These are phyloP conservation scores for Pipa parva DNA, from an alignment of 2,113 vertebrate genomes.

Conservation along the genomic window DNA sequence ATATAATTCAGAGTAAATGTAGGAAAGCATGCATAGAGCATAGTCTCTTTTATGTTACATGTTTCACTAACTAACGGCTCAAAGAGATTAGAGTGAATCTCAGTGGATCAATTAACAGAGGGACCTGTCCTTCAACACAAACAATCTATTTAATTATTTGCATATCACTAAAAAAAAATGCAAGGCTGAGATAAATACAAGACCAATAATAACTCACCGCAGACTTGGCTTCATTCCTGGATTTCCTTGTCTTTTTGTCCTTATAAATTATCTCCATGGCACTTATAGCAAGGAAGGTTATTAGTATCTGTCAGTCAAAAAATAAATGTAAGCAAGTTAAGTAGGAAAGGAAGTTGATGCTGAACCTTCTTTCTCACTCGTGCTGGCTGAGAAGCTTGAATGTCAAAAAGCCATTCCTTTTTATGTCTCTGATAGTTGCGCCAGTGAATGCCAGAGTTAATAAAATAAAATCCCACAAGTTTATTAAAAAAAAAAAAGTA, in stretches of 20 bases:
- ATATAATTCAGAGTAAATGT: constrained; percentile 60
- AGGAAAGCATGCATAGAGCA: constrained; percentile 61
- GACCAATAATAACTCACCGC: constrained; percentile 85
- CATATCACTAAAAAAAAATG: constrained; percentile 84
- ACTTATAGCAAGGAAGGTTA: constrained; percentile 79
- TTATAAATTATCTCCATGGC: constrained; percentile 82
- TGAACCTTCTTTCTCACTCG: constrained; percentile 69
- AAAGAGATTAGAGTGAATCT: constrained; percentile 81
- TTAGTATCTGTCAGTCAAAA: constrained; percentile 91
- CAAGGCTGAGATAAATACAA: constrained; percentile 79
- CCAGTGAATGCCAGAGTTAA: constrained; percentile 20
- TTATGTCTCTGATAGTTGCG: constrained; percentile 53
- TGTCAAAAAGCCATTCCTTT: constrained; percentile 68
- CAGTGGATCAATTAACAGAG: constrained; percentile 89
- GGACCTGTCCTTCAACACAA: constrained; percentile 85
- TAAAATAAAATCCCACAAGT: constrained; percentile 59
- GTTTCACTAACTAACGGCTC: constrained; percentile 67
- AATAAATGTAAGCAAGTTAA: constrained; percentile 65
- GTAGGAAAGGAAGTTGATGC: constrained; percentile 74
- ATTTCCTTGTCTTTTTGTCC: constrained; percentile 84
- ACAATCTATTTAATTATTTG: constrained; percentile 82
- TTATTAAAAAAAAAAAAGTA: constrained; percentile 58
- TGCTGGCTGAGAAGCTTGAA: constrained; percentile 71
- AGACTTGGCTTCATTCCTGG: constrained; percentile 85
- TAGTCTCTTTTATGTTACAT: constrained; percentile 68